Base-by-base conservation (phyloP, 2,888 invertebrate species). In the Morpho deidamia region DNA sequence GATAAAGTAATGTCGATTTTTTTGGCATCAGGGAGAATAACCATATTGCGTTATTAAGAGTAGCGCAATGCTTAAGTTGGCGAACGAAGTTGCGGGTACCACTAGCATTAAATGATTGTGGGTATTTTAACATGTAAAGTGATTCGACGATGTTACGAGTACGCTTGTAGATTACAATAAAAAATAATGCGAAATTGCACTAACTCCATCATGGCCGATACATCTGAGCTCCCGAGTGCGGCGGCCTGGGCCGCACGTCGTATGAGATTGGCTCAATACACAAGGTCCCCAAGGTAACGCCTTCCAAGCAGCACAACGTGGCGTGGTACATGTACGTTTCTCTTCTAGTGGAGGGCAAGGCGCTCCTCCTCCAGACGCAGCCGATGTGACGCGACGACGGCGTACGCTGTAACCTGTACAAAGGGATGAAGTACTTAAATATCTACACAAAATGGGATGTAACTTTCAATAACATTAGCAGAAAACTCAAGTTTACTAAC, bases 191-290 rank as follows among this genome's bases (percentile, higher is more conserved):
- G 7, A 11, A 34, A 8, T 10, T 35, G 11, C 23, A 44, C 75
- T 74, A 63, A 91, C 91, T 63, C 90, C 91, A 60, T 88, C 89
- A 65, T 91, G 90, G 43, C 91, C 91, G 7, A 90, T 76, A 61
- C 94, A 94, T 56, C 90, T 71, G 10, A 92, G 79, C 44, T 90
- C 91, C 39, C 93, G 78, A 43, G 81, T 91, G 33, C 92, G 78
- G 51, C 87, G 84, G 7, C 94, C 93, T 0, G 91, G 90, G 0
- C 94, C 93, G 66, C 93, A 93, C 3, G 78, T 76, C 0, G 83
- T 74, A 50, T 90, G 77, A 0, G 85, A 77, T 59, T 81, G 81
- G 59, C 65, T 76, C 33, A 89, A 75, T 32, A 85, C 88, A 62
- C 91, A 91, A 0, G 87, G 83, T 8, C 90, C 89, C 91, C 91